Base-by-base conservation (phyloP, 2,113 vertebrate genomes). In the Elaphurus davidianus region DNA sequence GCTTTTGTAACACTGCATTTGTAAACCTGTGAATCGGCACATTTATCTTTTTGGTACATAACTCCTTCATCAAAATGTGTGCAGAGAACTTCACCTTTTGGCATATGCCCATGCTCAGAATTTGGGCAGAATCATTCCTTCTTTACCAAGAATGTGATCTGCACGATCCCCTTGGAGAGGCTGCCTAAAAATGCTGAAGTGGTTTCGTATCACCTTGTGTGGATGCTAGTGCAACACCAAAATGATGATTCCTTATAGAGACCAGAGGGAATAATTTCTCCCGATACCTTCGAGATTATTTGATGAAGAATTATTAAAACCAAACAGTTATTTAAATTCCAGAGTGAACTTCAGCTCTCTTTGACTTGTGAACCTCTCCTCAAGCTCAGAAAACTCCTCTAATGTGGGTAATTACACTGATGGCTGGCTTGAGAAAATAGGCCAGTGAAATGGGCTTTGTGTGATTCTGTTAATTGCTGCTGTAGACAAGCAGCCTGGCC, bases 321-420 rank as follows among this genome's bases (percentile, higher is more conserved):
- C 33, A 97, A 97, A 94, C 28, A 96, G 27, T 94, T 78, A 96
- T 57, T 93, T 98, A 21, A 89, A 91, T 98, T 98, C 92, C 40
- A 36, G 36, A 90, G 36, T 97, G 52, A 98, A 95, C 43, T 90
- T 98, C 76, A 98, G 67, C 4, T 97, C 97, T 90, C 86, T 96
- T 98, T 97, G 97, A 97, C 88, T 98, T 97, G 52, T 98, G 96
- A 93, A 96, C 17, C 15, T 98, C 17, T 97, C 74, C 94, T 97
- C 10, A 30, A 89, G 67, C 94, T 67, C 14, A 93, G 87, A 98
- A 98, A 92, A 97, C 94, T 96, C 90, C 62, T 97, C 45, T 97
- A 98, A 98, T 97, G 45, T 97, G 45, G 57, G 87, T 98, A 98
- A 98, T 98, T 98, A 90, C 54, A 97, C 82, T 98, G 91, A 97